Base-by-base conservation (phyloP, 2,797 vertebrate species). In the Sebastes goodei region DNA sequence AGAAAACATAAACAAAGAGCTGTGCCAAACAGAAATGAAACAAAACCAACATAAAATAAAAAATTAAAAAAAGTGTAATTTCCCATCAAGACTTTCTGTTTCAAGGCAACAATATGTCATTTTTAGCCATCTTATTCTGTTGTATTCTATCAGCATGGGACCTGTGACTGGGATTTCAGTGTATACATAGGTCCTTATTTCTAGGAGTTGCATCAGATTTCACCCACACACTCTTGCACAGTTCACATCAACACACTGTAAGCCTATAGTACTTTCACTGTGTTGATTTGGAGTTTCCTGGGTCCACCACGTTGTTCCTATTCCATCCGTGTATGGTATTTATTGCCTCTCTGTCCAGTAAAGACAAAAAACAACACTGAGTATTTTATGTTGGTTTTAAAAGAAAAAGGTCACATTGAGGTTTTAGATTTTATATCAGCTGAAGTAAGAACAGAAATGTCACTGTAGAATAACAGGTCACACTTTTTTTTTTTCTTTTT, bases 121-220 rank as follows among this genome's bases (percentile, higher is more conserved):
- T 42, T 38, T 25, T 6, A 38, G 2, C 0, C 6, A 11, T 15
- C 2, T 15, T 20, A 42, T 42, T 42, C 38, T 42, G 12, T 42
- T 42, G 38, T 42, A 6, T 42, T 42, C 38, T 42, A 42, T 42
- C 46, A 49, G 14, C 14, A 30, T 20, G n/a, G 14, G 3, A 2
- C 10, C 9, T 10, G n/a, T 56, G 10, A 46, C 7, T 33, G 5
- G 1, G 2, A 6, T 66, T 42, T 59, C 14, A 49, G 10, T 46
- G 21, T 25, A 5, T 2, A 1, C 3, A 4, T 7, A 12, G 1
- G n/a, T 23, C 6, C 3, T 9, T 33, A 11, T 87, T 71, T 61
- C 56, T 10, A 59, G 4, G 33, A 20, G 25, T 86, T 84, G 64
- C 87, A 83, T 86, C 83, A 86, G n/a, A 2, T 73, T 59, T 27